These are phyloP conservation scores for Sciaenops ocellatus DNA, from an alignment of 2,797 vertebrate genomes.

Conservation along the genomic window DNA sequence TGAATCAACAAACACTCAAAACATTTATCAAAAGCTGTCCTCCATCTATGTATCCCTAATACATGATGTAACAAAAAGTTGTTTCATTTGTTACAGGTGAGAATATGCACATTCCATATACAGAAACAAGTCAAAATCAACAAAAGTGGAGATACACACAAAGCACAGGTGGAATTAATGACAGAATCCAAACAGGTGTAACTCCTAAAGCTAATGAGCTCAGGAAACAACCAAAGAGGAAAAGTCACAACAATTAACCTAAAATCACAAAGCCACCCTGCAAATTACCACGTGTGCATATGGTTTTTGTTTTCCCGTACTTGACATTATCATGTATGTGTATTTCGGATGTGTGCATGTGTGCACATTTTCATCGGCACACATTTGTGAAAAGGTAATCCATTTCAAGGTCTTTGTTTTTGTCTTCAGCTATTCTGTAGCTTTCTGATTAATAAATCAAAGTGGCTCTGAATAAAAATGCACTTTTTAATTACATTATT, in stretches of 20 bases:
- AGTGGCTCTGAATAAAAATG: not conserved
- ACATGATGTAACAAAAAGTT: too few relatives aligned
- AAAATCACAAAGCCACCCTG: slow-evolving; percentile 4
- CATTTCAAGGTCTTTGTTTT: not conserved
- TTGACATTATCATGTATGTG: not conserved
- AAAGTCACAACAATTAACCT: slow-evolving; percentile 5
- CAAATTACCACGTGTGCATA: not conserved
- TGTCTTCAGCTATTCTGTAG: not conserved
- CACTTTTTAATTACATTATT: not conserved
- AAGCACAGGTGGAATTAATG: not conserved
- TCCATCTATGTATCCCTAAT: too few relatives aligned
- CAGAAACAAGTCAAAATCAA: not conserved
- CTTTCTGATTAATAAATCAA: not conserved
- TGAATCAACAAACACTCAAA: too few relatives aligned
- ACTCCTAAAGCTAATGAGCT: slow-evolving; percentile 11
- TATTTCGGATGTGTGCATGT: not conserved
- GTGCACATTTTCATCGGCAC: too few relatives aligned
- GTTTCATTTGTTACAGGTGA: not conserved
- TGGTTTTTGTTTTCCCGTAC: not conserved
- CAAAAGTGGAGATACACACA: not conserved
- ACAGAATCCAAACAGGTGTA: not conserved
- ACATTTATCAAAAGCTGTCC: too few relatives aligned
- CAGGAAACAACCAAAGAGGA: not conserved
- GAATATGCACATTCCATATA: not conserved
- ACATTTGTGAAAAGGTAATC: not conserved